phyloP scores from a whole-genome alignment of 2,113 vertebrate species.

The Aldabrachelys gigantea region DNA sequence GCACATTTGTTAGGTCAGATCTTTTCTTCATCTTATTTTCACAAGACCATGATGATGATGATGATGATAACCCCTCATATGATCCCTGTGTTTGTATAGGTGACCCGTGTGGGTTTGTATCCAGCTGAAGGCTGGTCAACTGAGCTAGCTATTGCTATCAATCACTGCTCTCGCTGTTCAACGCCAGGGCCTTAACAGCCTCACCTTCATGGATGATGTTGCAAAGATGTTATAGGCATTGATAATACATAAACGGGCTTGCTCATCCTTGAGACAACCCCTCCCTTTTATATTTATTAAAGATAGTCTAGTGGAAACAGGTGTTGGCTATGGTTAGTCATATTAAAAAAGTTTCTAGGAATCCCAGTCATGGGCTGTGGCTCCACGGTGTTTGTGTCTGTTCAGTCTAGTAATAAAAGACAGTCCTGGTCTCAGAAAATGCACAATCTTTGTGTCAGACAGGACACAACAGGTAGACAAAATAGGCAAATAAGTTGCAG shows the following conservation, averaged over 20 bases:
- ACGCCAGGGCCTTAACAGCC: background rate
- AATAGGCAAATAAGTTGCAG: background rate
- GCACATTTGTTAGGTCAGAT: background rate
- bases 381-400: background rate
- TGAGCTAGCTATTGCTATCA: background rate
- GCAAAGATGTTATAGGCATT: background rate
- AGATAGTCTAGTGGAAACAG: background rate
- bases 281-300: background rate
- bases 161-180: background rate
- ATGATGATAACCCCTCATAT: background rate
- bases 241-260: background rate
- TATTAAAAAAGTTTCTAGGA: background rate
- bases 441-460: background rate
- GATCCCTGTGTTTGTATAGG: background rate
- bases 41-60: background rate
- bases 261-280: background rate
- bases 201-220: background rate
- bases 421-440: background rate
- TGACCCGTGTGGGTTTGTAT: accelerated
- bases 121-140: accelerated
- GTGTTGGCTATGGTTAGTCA: background rate
- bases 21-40: background rate
- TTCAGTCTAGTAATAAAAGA: background rate
- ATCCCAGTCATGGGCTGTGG: background rate
- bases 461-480: background rate